phyloP scores from a whole-genome alignment of 2,888 invertebrate genomes.

The Himalopsyche kuldschensis region DNA sequence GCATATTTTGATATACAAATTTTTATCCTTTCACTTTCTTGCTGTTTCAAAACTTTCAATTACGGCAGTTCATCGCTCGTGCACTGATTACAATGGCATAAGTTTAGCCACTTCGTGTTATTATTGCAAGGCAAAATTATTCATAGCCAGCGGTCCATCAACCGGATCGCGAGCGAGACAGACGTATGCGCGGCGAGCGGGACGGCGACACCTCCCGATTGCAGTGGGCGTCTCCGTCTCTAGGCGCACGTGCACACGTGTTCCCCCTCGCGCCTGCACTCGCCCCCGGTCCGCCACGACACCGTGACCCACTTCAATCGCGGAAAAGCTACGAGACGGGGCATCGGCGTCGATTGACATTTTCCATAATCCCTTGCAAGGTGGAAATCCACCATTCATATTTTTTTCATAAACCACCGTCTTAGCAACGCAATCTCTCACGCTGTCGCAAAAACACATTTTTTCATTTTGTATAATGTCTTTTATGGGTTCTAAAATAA shows the following conservation, averaged over 20 bases:
- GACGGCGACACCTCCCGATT: neutral
- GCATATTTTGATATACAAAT: no score
- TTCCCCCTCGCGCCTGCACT: neutral
- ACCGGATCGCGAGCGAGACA: neutral
- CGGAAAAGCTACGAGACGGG: neutral
- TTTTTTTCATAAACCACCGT: no score
- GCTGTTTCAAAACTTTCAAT: neutral
- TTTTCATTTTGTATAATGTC: no score
- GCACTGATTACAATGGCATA: neutral
- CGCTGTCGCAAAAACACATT: no score
- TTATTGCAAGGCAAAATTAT: neutral
- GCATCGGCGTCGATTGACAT: neutral
- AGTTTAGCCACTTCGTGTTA: neutral
- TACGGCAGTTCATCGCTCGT: neutral
- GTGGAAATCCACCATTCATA: no score
- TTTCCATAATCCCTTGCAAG: neutral
- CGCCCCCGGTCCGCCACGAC: neutral
- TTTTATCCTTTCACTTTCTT: neutral
- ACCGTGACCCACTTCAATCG: neutral
- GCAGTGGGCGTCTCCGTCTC: neutral
- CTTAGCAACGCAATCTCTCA: no score
- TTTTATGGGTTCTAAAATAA: no score
- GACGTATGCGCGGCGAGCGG: neutral
- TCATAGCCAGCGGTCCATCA: neutral
- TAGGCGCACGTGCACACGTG: neutral